Base-by-base conservation (phyloP, 1,140 invertebrate species). In the Zaprionus camerounensis region DNA sequence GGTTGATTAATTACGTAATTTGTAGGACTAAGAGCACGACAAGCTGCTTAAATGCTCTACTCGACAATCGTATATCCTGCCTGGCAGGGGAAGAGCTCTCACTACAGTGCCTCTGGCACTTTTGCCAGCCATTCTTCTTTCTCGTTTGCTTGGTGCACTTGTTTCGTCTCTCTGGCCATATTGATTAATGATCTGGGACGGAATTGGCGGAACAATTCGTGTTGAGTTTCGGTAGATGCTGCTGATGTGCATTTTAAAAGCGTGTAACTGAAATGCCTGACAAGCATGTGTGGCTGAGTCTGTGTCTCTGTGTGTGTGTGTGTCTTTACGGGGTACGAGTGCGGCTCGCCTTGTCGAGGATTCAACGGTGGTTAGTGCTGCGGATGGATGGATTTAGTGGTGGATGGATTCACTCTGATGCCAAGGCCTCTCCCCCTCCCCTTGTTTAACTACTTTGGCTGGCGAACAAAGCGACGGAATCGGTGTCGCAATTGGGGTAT, bases 401-500 rank as follows among this genome's bases (percentile, higher is more conserved):
- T 58, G 66, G 53, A 41, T 56, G 53, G 22, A 41, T 62, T 59
- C 36, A 38, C 12, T 38, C 36, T 11, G 20, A 2, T 15, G 58
- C 24, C 15, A 28, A 22, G 17, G 1, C 5, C 58, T 26, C 9
- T 41, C 26, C 31, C 20, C 22, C 20, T 20, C 64, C 68, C 61
- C 71, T 76, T 87, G 81, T 78, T 83, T 83, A 86, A 82, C 84
- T 77, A 83, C 71, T 86, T 79, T 82, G 46, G 24, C 69, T 24
- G n/a, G 57, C 41, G 17, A 55, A 59, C 55, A n/a, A 65, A 41
- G 56, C 56, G 24, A n/a, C 38, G 69, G 81, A 71, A 85, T 85
- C 72, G 84, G 78, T 87, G 84, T 81, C 84, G 83, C 80, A 82
- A 87, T 88, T 78, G 81, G 82, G 82, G 90, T 83, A 76, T 90